Conservation (phyloP, 1,140 invertebrate species). For the Penaeus indicus region DNA sequence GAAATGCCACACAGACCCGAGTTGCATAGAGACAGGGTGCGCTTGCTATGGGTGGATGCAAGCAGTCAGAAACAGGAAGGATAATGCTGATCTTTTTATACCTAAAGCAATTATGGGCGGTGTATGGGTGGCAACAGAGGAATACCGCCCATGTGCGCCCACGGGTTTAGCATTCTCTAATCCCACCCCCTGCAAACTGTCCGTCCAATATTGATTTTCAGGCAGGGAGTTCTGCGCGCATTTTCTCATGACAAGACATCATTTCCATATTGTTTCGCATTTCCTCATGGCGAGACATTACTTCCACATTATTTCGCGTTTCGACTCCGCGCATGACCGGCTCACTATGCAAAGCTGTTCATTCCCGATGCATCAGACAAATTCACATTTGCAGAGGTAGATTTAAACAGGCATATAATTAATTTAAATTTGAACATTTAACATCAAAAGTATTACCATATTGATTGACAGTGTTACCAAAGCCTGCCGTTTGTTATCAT, state of each 20-base stretch:
- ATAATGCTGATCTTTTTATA: no score
- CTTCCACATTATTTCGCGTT: background rate
- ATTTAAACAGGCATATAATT: constrained; percentile 26
- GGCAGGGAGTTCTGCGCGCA: constrained; percentile 8
- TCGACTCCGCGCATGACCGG: constrained; percentile 23
- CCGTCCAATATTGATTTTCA: constrained; percentile 54
- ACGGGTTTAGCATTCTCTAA: background rate
- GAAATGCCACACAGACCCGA: no score
- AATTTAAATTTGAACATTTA: constrained; percentile 37
- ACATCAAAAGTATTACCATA: constrained; percentile 52
- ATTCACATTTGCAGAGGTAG: constrained; percentile 5
- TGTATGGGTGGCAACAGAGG: no score
- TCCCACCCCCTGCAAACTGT: constrained; percentile 41
- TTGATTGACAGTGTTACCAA: constrained; percentile 53
- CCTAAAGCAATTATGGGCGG: no score
- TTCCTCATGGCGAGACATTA: background rate
- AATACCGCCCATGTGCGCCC: background rate
- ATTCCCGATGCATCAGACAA: background rate
- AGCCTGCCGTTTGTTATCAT: no score
- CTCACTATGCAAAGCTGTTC: background rate
- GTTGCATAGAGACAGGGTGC: no score
- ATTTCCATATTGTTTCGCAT: constrained; percentile 48
- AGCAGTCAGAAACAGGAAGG: no score
- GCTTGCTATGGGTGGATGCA: no score
- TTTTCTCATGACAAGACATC: constrained; percentile 33